These are phyloP conservation scores for Rhombomys opimus DNA, from an alignment of 2,113 vertebrate genomes.

Conservation along the genomic window DNA sequence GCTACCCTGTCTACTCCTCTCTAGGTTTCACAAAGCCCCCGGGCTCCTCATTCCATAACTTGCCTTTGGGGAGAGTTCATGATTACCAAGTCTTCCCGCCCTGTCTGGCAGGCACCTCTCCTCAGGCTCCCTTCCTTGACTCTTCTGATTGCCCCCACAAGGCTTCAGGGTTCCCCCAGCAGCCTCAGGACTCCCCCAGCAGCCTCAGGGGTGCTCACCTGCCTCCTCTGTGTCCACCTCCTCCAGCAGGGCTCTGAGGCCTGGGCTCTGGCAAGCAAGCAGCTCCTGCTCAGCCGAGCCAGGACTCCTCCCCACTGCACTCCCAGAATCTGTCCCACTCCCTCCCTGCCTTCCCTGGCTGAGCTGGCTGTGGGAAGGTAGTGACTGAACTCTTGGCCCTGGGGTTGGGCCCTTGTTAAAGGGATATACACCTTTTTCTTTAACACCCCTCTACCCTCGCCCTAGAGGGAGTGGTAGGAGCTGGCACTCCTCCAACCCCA, in stretches of 20 bases:
- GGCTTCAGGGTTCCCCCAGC: not conserved
- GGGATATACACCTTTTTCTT: conserved; percentile 80
- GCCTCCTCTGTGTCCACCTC: conserved; percentile 39
- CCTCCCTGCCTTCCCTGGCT: conserved; percentile 67
- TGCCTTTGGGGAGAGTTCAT: conserved; percentile 56
- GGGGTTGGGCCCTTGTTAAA: conserved; percentile 84
- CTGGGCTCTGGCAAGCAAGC: conserved; percentile 66
- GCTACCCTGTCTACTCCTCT: not conserved
- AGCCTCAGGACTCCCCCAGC: not conserved
- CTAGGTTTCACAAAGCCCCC: rapidly evolving
- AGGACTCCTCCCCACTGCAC: conserved; percentile 78
- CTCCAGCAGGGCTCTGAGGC: conserved; percentile 67
- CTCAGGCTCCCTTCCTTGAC: not conserved
- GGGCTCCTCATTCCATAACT: not conserved
- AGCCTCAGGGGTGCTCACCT: conserved; percentile 70
- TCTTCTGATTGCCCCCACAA: not conserved
- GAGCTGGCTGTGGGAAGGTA: conserved; percentile 78
- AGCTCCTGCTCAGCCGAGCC: conserved; percentile 58
- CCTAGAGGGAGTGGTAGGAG: conserved; percentile 56
- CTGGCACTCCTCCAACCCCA: conserved; percentile 52
- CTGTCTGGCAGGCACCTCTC: not conserved
- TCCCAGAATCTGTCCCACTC: conserved; percentile 79
- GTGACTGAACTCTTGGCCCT: conserved; percentile 70
- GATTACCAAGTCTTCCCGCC: not conserved
- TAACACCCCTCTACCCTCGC: conserved; percentile 33